phyloP scores from a whole-genome alignment of 2,888 invertebrate genomes.

The Lasioglossum figueresi region DNA sequence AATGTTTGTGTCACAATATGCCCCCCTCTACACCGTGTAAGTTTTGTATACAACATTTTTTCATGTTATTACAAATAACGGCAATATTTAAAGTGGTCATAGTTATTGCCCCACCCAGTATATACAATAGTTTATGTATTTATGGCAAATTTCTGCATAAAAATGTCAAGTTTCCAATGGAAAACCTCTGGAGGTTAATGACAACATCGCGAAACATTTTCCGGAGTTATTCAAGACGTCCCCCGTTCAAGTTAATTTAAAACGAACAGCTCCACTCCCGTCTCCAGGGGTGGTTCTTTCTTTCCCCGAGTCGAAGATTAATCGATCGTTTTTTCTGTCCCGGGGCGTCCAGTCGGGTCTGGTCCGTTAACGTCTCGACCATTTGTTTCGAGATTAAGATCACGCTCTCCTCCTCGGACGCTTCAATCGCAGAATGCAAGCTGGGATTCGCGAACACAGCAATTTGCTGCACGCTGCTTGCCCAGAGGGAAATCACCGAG shows the following conservation, averaged over 20 bases:
- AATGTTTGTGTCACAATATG: too few relatives aligned
- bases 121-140: too few relatives aligned
- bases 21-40: too few relatives aligned
- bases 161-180: not conserved
- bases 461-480: constrained; percentile 72
- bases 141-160: not conserved
- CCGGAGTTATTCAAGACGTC: not conserved
- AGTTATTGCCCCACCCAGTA: too few relatives aligned
- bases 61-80: too few relatives aligned
- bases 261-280: not conserved
- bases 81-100: too few relatives aligned
- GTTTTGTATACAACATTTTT: too few relatives aligned
- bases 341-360: not conserved
- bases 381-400: constrained; percentile 47
- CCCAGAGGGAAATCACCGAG: constrained; percentile 77
- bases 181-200: not conserved
- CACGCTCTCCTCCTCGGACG: constrained; percentile 21
- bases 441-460: constrained; percentile 47
- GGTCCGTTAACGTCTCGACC: constrained; percentile 1
- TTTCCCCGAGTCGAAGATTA: constrained; percentile 6
- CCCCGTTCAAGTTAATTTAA: not conserved
- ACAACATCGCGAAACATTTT: not conserved
- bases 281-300: not conserved
- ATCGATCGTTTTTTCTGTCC: not conserved
- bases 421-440: constrained; percentile 33